Base-by-base conservation (phyloP, 2,888 invertebrate genomes). In the Hyposoter didymator region DNA sequence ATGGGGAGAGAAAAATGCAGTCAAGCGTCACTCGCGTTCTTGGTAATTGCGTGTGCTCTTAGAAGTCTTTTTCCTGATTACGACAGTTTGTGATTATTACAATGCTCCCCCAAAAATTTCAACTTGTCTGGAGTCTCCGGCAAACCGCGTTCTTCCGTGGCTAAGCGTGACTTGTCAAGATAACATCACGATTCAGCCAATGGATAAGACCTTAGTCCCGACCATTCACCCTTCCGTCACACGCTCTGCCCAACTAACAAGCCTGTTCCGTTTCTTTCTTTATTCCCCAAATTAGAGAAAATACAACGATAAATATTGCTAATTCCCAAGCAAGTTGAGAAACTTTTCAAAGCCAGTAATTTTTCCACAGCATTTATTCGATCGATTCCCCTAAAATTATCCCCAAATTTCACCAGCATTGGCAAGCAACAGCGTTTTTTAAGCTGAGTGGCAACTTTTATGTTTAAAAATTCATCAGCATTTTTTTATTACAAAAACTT, bases 111-210 rank as follows among this genome's bases (percentile, higher is more conserved):
- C 6, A 28, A 59, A 59, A 88, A 85, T 85, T 84, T 84, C 59
- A 82, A 75, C 62, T 52, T 39, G 83, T 74, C n/a, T 43, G n/a
- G n/a, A 39, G 88, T 89, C 88, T 89, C 90, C 90, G 89, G 89
- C 86, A 89, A 88, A 89, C 88, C 86, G 89, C 82, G 55, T n/a
- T 59, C 78, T 88, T 89, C 89, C 86, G 89, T 87, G 89, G 89
- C 91, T 89, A 92, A 92, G 92, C 92, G 92, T 93, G 92, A 93
- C 92, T 91, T 86, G 89, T 76, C 82, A 89, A 89, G 92, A 92
- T 93, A 92, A 82, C 89, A 92, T 93, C 92, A 90, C 88, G 92
- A 93, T 92, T 90, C 89, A 90, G 82, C 86, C 86, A 74, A 64
- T 82, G 90, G 92, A 92, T 93, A 93, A 92, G 90, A 90, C 87